Evolutionary conservation across 2,113 vertebrate species (phyloP), one percentile per base, ranked within the genome.

Genomic region (Muntiacus reevesi): DNA sequence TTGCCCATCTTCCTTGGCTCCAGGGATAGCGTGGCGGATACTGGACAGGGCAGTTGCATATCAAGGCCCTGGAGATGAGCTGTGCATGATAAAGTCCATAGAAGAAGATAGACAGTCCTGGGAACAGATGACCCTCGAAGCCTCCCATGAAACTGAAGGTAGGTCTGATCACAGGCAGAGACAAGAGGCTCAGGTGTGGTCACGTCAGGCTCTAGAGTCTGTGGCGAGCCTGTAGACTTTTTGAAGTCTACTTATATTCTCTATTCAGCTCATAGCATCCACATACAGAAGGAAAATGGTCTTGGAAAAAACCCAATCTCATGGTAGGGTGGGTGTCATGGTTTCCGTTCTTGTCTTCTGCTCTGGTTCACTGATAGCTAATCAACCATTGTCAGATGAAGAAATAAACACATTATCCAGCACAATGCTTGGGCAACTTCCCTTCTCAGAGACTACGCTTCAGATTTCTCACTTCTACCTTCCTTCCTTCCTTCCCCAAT

Each of bases 61-160:
- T 67, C 59, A 95, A 64, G n/a, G 98, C 97, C 88, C 87, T 97
- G 6, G 90, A 98, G 25, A 90, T 25, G 2, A 98, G 74, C 64
- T 0, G 27, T 57, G 93, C 64, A 0, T 98, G 96, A 67, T 98
- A 97, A 94, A 98, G 94, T 67, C 98, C 97, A 33, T 94, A 98
- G 62, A 98, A 30, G 74, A 98, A 97, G 54, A 98, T 40, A 64
- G 28, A 93, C 36, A 98, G 74, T 2, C 97, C 97, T 2, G 96
- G 97, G 76, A 78, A 97, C 21, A 98, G 87, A 67, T 98, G 97
- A 7, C 97, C 97, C 59, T 97, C 84, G 14, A 98, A 98, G 45
- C 97, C 96, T 87, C 97, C 97, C 97, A 96, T 98, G 64, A 84
- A 36, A 54, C 59, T 86, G 79, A 87, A 96, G 43, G 23, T 2